These are phyloP conservation scores for Paralichthys olivaceus DNA, from an alignment of 2,113 vertebrate species.

Conservation along the genomic window DNA sequence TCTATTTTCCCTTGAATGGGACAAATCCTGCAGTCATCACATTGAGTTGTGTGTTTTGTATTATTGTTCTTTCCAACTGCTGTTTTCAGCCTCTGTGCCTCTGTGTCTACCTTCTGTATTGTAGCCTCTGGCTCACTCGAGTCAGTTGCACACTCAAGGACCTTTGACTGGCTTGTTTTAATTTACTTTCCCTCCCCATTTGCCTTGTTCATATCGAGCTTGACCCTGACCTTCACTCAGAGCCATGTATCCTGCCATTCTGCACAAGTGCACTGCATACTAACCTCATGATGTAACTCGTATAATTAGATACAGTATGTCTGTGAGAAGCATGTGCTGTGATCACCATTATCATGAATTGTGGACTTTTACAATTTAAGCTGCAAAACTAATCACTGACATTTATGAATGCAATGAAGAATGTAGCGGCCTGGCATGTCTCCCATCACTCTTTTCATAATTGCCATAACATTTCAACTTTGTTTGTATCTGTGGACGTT, in stretches of 20 bases:
- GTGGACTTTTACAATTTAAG: background rate
- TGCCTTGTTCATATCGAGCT: conserved; percentile 4
- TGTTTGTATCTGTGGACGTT: background rate
- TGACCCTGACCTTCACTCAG: conserved; percentile 21
- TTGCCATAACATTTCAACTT: conserved; percentile 32
- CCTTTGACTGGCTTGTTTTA: conserved; percentile 6
- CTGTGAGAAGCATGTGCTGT: background rate
- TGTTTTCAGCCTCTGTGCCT: background rate
- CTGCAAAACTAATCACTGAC: conserved; percentile 1
- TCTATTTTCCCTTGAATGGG: background rate
- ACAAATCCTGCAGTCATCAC: background rate
- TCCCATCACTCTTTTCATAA: conserved; percentile 18
- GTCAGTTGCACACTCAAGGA: conserved; percentile 33
- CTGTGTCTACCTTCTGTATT: conserved; percentile 12
- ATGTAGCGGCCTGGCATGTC: background rate
- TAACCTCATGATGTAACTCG: background rate
- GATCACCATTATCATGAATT: background rate
- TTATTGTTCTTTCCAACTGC: background rate
- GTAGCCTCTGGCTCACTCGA: background rate
- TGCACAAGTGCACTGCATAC: background rate
- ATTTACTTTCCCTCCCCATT: conserved; percentile 18
- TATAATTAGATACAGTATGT: background rate
- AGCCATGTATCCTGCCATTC: background rate
- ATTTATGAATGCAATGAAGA: background rate
- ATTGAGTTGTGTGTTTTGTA: background rate